These are phyloP conservation scores for Papilio polytes DNA, from an alignment of 1,140 invertebrate species.

Conservation along the genomic window DNA sequence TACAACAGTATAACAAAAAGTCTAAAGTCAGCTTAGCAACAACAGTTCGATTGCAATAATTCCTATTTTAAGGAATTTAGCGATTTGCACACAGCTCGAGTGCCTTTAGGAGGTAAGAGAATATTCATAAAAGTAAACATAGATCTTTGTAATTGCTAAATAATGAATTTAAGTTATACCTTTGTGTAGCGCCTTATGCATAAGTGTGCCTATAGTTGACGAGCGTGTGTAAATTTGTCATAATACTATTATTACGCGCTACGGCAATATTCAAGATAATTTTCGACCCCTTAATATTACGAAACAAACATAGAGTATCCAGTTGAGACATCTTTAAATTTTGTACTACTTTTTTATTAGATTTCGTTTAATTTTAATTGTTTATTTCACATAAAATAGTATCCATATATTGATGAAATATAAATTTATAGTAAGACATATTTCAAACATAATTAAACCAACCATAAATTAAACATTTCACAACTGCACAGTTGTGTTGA, in stretches of 20 bases:
- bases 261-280: constrained; percentile 1
- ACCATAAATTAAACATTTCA: too few relatives aligned
- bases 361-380: background rate
- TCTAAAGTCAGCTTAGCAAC: constrained; percentile 82
- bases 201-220: constrained; percentile 32
- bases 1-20: constrained; percentile 72
- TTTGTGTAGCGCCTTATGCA: constrained; percentile 40
- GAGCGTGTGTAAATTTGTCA: constrained; percentile 34
- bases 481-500: too few relatives aligned
- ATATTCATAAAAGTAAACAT: constrained; percentile 15
- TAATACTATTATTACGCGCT: constrained; percentile 24
- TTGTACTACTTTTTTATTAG: background rate
- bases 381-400: too few relatives aligned
- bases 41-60: constrained; percentile 64
- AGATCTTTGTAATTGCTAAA: constrained; percentile 19
- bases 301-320: background rate
- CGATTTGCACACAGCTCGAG: constrained; percentile 52
- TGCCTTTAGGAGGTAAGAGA: constrained; percentile 74
- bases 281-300: background rate
- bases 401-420: too few relatives aligned
- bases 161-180: constrained; percentile 25
- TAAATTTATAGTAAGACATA: too few relatives aligned
- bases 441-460: too few relatives aligned
- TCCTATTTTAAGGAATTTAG: constrained; percentile 63
- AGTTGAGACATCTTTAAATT: background rate